Evolutionary conservation across 2,113 vertebrate species (phyloP).

Genomic region (Phocoena phocoena): DNA sequence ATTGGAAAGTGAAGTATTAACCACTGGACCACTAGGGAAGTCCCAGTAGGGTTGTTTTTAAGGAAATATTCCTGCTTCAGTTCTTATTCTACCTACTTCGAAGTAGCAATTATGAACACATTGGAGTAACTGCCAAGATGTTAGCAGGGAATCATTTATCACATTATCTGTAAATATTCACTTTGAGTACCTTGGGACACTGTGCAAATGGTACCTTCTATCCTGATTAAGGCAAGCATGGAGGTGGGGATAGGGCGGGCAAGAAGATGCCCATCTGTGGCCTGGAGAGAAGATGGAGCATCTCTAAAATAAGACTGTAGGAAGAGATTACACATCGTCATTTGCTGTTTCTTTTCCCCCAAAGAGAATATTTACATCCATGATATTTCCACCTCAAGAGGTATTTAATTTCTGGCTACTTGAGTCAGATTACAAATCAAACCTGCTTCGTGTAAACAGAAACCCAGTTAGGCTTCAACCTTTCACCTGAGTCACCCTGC

Average conservation of each 20-base stretch:
- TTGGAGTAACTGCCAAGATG: neutral
- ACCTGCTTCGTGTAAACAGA: conserved; percentile 69
- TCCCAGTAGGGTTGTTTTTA: neutral
- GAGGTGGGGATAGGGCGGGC: neutral
- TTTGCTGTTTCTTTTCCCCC: neutral
- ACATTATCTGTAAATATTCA: neutral
- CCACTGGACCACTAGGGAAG: no score
- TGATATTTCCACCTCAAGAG: conserved; percentile 48
- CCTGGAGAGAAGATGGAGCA: neutral
- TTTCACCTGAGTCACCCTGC: conserved; percentile 56
- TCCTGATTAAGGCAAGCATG: neutral
- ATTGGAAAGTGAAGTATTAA: no score
- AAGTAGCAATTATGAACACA: neutral
- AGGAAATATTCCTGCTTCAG: neutral
- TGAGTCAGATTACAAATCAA: conserved; percentile 73
- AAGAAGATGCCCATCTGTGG: no score
- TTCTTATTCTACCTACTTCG: neutral
- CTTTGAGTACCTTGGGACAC: neutral
- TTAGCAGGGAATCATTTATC: neutral
- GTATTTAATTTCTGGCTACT: conserved; percentile 66
- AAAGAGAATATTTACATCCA: conserved; percentile 55
- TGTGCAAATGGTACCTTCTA: neutral
- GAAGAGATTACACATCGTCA: neutral
- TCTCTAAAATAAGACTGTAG: neutral
- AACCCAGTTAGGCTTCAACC: conserved; percentile 50